Evolutionary conservation across 1,140 invertebrate genomes (phyloP), one percentile per base, ranked within the genome.

Genomic region (Laupala kohalensis): DNA sequence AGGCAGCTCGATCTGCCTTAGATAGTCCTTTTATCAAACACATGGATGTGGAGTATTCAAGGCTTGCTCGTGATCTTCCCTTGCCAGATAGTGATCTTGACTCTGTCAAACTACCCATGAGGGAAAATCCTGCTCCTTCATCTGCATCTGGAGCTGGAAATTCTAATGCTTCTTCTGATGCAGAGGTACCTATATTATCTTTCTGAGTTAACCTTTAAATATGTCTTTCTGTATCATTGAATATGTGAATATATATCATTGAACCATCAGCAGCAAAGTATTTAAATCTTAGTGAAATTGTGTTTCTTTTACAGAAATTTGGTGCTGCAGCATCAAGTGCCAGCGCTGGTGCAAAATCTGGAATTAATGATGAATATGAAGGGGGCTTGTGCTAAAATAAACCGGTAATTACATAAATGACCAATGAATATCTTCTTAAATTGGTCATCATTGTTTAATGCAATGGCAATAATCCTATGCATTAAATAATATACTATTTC

Each of bases 41-140:
- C 76, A 95, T 97, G 94, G 95, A 98, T 79, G 91, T 96, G 27
- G 95, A 96, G 77, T 97, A 96, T 80, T 86, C 93, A 0, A 88
- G 90, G 76, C 81, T 97, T 69, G 93, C 94, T 0, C 81, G 90
- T 74, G 88, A 88, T 74, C 83, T 96, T 76, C 88, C 88, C 25
- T 79, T 93, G 73, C 92, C 91, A 0, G 82, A 88, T 75, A 84
- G 84, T 0, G 79, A 84, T n/a, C 82, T 81, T 73, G 77, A 81
- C 73, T 78, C 80, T 73, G 80, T 84, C 9, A 79, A 84, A 2
- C 84, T 85, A 53, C 83, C 83, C 73, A 84, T 90, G 24, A 79
- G 86, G 71, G 85, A 88, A 77, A 90, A 90, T 78, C 89, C 90
- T 13, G 88, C 89, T 24, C 84, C 88, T 25, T 88, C 88, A 2